A percentile compares a stretch with the other conserved stretches of the same genome.
phyloP scores from a whole-genome alignment of 2,113 vertebrate species.

The Seriola rivoliana region DNA sequence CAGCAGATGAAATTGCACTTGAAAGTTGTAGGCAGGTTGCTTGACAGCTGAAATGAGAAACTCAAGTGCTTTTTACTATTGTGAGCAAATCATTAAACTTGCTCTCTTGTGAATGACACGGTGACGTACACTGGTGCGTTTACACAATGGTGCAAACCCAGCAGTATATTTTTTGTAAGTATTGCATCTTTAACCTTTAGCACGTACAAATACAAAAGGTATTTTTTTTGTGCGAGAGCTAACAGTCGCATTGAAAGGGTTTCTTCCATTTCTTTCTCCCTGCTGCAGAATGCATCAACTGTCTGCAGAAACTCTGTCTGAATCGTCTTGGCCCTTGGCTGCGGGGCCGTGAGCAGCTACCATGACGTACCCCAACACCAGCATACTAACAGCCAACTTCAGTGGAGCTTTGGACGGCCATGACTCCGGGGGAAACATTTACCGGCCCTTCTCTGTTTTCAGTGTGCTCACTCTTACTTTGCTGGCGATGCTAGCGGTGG shows the following conservation, averaged over 20 bases:
- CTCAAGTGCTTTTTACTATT: conserved; percentile 66
- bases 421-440: conserved; percentile 76
- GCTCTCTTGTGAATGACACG: conserved; percentile 46
- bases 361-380: conserved; percentile 79
- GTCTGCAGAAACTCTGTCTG: conserved; percentile 28
- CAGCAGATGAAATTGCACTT: conserved; percentile 68
- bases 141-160: conserved; percentile 9
- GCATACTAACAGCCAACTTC: conserved; percentile 65
- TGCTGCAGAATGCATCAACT: conserved; percentile 63
- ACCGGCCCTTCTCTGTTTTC: conserved; percentile 88
- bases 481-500: conserved; percentile 90
- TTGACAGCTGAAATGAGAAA: conserved; percentile 57
- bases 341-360: conserved; percentile 58
- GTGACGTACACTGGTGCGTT: conserved; percentile 29
- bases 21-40: conserved; percentile 73
- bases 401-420: conserved; percentile 44
- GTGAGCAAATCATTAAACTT: conserved; percentile 63
- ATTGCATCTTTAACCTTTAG: conserved; percentile 6
- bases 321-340: conserved; percentile 33
- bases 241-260: neutral
- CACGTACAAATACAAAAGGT: neutral
- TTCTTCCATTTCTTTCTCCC: conserved; percentile 21
- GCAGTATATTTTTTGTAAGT: neutral
- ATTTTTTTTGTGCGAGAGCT: neutral
- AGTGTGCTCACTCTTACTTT: conserved; percentile 90